Evolutionary conservation across 1,140 invertebrate genomes (phyloP), one percentile per base, ranked within the genome.

Genomic region (Cotesia typhae): DNA sequence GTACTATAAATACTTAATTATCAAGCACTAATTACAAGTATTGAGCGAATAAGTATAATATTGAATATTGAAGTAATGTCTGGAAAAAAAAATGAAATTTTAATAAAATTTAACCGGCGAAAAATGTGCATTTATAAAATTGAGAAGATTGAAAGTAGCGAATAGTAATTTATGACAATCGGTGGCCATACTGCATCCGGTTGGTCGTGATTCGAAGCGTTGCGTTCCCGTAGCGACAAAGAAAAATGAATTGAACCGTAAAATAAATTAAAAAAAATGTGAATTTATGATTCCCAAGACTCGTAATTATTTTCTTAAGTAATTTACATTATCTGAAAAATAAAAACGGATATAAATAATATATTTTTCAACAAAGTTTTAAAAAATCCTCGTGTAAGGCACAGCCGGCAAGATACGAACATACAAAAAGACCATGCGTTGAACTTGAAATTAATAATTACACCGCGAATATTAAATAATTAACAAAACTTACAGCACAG

Each of bases 171-270:
- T 78, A 75, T 83, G 82, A 84, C 82, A 84, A 83, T 77, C 80
- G 82, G 77, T 80, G 79, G 84, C 84, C 84, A 85, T 85, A 84
- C 76, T 78, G 82, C 79, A 84, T 85, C 83, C 82, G 84, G 84
- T 83, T 73, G 53, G 67, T 70, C 60, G 61, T 38, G 36, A 67
- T 67, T 28, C 12, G 20, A 59, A 28, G 20, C 70, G 17, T 47
- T 57, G 61, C 28, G 51, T 61, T 52, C 7, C 28, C 52, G 36
- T 55, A 55, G 17, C 17, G 53, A 37, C 17, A 53, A 47, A 47
- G 14, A 14, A 14, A 14, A 14, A 14, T 14, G 14, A 14, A 14
- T 14, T 14, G 14, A 28, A 28, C 20, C 20, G 20, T 28, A 28
- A 66, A 14, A 41, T 66, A 7, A 4, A 28, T 35, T 55, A 67